Conservation (phyloP, 2,797 vertebrate genomes). For the Paguma larvata region DNA sequence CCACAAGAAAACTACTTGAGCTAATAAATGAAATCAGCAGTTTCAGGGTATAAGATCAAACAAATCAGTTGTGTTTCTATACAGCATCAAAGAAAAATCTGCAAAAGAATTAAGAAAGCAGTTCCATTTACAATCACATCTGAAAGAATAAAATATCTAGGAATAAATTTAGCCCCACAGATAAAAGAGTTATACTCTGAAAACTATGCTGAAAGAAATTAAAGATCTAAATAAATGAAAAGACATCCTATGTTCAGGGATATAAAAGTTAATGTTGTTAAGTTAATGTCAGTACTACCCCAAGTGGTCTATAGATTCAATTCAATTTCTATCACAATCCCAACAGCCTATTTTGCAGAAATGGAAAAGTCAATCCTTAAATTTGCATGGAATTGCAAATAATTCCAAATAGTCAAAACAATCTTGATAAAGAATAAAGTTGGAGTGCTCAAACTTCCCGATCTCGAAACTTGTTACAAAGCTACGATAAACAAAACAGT, state of each 20-base stretch:
- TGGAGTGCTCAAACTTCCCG: not conserved
- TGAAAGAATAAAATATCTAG: not conserved
- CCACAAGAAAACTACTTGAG: not conserved
- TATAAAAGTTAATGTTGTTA: not conserved
- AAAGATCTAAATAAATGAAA: not conserved
- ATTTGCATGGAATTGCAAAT: not conserved
- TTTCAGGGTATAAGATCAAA: not conserved
- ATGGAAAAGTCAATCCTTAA: not conserved
- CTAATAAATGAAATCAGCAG: not conserved
- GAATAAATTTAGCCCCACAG: slow-evolving; percentile 14
- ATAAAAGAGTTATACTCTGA: not conserved
- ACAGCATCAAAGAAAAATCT: not conserved
- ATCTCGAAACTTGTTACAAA: not conserved
- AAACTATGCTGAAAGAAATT: not conserved
- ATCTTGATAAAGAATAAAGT: not conserved
- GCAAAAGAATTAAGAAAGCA: not conserved
- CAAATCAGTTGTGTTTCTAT: not conserved
- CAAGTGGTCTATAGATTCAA: not conserved
- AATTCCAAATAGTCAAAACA: not conserved
- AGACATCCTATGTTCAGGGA: not conserved
- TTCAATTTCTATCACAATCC: not conserved
- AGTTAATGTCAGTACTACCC: not conserved
- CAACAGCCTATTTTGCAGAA: not conserved
- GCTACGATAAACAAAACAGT: not conserved
- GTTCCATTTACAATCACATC: not conserved